These are phyloP conservation scores for Meloidogyne exigua DNA, from an alignment of 1,140 invertebrate genomes.

Conservation along the genomic window DNA sequence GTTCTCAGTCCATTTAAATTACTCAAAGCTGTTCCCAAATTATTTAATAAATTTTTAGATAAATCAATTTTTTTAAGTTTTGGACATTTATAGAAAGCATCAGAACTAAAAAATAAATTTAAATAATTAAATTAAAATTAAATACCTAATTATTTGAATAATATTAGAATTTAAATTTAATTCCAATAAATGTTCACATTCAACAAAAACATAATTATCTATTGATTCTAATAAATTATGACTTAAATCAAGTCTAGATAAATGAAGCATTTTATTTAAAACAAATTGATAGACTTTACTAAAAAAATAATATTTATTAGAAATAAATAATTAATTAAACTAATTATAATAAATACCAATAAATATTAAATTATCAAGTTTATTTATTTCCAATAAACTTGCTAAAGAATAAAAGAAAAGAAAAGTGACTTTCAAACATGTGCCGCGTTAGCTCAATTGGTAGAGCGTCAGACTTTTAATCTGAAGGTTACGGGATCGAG, in stretches of 20 bases:
- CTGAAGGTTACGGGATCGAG: background rate
- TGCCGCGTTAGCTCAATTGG: background rate
- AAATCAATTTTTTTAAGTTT: conserved; percentile 49
- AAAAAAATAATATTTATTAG: no score
- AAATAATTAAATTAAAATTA: conserved; percentile 3
- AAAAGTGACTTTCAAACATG: no score
- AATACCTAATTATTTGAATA: conserved; percentile 35
- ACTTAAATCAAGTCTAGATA: conserved; percentile 42
- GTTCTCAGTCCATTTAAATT: conserved; percentile 31
- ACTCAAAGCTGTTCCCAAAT: conserved; percentile 38
- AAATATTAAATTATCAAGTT: no score
- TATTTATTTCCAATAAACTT: no score
- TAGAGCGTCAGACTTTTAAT: background rate
- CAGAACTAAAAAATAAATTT: conserved; percentile 14
- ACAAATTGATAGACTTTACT: conserved; percentile 54
- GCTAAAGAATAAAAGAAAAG: no score
- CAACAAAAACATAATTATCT: conserved; percentile 55
- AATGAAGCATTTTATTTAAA: conserved; percentile 54
- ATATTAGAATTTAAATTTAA: conserved; percentile 45
- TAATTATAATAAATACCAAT: background rate
- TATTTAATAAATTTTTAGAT: conserved; percentile 40
- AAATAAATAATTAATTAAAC: no score
- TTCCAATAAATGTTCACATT: conserved; percentile 41
- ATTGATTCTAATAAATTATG: conserved; percentile 47
- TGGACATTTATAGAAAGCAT: conserved; percentile 56